Evolutionary conservation across 2,113 vertebrate species (phyloP).

Genomic region (Oreochromis tanganicae): DNA sequence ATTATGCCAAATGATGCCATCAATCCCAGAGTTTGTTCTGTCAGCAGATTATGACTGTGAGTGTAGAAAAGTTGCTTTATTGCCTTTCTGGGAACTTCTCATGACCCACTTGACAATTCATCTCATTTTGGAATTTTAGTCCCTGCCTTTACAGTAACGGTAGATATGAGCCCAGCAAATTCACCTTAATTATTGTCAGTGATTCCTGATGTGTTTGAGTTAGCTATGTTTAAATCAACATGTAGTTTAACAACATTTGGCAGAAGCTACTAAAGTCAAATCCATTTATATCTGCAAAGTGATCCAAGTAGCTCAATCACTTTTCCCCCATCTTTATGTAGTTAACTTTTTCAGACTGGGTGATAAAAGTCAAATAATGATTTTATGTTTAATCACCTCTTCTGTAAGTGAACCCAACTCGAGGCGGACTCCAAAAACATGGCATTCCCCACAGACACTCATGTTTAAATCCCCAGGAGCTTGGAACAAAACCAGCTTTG

Average conservation of each 20-base stretch:
- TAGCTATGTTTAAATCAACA: not conserved
- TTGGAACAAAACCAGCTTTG: not conserved
- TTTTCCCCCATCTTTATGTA: fast-evolving
- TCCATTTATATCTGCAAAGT: not conserved
- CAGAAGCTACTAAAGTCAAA: not conserved
- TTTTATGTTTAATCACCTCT: not conserved
- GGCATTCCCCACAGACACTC: not conserved
- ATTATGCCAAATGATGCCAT: constrained; percentile 19
- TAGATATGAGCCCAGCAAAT: not conserved
- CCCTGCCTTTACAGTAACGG: not conserved
- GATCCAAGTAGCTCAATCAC: not conserved
- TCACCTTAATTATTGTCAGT: not conserved
- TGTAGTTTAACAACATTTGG: not conserved
- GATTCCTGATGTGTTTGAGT: not conserved
- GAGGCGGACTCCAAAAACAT: not conserved
- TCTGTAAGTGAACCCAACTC: not conserved
- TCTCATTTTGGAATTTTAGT: not conserved
- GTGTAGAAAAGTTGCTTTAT: constrained; percentile 17
- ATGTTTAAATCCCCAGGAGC: not conserved
- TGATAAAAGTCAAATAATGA: not conserved
- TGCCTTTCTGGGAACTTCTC: constrained; percentile 4
- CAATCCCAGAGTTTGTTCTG: not conserved
- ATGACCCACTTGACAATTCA: constrained; percentile 14
- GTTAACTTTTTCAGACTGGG: not conserved
- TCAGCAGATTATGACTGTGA: not conserved